phyloP scores from a whole-genome alignment of 2,797 vertebrate genomes.

The Cynopterus sphinx region DNA sequence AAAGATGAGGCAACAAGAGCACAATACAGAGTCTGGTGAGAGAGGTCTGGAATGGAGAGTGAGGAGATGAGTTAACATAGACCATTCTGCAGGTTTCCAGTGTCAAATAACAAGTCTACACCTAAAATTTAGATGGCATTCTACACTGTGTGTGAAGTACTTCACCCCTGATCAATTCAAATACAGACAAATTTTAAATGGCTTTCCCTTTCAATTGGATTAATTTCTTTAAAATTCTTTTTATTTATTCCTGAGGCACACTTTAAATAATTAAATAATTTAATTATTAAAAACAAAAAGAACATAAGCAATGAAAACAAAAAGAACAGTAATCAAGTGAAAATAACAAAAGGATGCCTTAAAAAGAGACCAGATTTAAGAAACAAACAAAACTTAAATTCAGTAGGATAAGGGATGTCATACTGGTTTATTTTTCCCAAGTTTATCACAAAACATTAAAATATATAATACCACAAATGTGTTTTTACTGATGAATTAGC shows the following conservation, averaged over 20 bases:
- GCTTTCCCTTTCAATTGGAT: background rate
- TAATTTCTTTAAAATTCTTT: background rate
- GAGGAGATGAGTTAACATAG: background rate
- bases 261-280: background rate
- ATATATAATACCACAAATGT: background rate
- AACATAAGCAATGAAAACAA: background rate
- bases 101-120: background rate
- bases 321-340: background rate
- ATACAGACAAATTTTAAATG: background rate
- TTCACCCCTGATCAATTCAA: background rate
- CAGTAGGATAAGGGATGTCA: background rate
- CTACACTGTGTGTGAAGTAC: background rate
- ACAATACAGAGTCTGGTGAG: fast-evolving
- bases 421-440: background rate
- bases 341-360: background rate
- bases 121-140: background rate
- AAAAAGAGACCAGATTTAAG: background rate
- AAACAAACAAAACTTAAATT: background rate
- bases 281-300: conserved; percentile 1
- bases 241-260: background rate
- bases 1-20: background rate
- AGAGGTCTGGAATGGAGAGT: background rate
- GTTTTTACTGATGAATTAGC: background rate
- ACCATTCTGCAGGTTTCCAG: background rate
- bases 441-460: background rate